phyloP scores from a whole-genome alignment of 2,797 vertebrate species.

The Syngnathus rostellatus region DNA sequence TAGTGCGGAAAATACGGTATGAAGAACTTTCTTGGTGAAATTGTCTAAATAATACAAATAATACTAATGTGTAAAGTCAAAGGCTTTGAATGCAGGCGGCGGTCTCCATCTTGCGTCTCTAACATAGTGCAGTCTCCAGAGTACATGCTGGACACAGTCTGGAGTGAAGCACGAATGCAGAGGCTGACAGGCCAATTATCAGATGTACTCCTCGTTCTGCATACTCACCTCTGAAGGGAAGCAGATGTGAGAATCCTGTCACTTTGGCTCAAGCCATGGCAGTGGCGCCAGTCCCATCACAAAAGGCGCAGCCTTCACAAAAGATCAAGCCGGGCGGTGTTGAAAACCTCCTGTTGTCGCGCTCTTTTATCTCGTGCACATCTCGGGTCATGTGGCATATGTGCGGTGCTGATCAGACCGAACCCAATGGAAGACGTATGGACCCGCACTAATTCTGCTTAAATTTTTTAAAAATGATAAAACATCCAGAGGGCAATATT shows the following conservation, averaged over 20 bases:
- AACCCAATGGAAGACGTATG: background rate
- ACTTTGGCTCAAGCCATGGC: conserved; percentile 40
- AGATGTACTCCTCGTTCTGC: conserved; percentile 50
- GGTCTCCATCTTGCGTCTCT: background rate
- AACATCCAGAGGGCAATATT: background rate
- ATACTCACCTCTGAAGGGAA: conserved; percentile 49
- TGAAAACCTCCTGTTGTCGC: conserved; percentile 37
- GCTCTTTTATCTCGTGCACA: conserved; percentile 30
- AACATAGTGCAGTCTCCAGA: conserved; percentile 20
- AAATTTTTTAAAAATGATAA: background rate
- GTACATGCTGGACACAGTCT: conserved; percentile 44
- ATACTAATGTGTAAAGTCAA: background rate
- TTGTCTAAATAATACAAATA: background rate
- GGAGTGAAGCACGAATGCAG: conserved; percentile 61
- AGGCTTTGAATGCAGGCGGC: background rate
- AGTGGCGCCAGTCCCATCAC: conserved; percentile 41
- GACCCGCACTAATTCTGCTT: background rate
- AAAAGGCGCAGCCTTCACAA: conserved; percentile 45
- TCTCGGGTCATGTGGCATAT: conserved; percentile 21
- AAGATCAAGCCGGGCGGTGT: conserved; percentile 39
- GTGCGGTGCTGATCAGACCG: background rate
- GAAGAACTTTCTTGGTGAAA: background rate
- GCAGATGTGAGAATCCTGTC: conserved; percentile 60
- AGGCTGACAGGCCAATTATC: conserved; percentile 66
- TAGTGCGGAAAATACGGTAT: too few relatives aligned